Percentiles rank a stretch among this genome's conserved stretches.
phyloP scores from a whole-genome alignment of 2,888 invertebrate genomes.

The Bhutanitis thaidina region DNA sequence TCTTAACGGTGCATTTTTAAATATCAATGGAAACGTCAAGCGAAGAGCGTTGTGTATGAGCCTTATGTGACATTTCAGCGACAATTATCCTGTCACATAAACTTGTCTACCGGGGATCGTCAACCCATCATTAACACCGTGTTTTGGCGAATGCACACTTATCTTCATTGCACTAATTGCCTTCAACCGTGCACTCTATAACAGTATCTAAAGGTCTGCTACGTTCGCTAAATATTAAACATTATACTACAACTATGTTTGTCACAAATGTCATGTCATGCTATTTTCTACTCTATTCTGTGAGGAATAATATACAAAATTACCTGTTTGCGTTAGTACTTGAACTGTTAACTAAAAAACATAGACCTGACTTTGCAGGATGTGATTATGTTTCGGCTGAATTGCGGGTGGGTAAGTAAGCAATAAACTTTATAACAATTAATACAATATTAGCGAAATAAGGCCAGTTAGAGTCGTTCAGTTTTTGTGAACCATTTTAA shows the following conservation, averaged over 20 bases:
- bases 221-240: slow-evolving; percentile 29
- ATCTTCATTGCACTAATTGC: slow-evolving; percentile 31
- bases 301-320: neutral
- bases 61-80: slow-evolving; percentile 38
- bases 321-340: neutral
- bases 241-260: slow-evolving; percentile 12
- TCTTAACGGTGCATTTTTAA: no score
- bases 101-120: slow-evolving; percentile 33
- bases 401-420: neutral
- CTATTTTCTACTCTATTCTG: neutral
- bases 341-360: neutral
- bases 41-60: neutral
- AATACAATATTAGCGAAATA: neutral
- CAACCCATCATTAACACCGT: slow-evolving; percentile 30
- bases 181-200: slow-evolving; percentile 11
- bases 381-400: neutral
- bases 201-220: slow-evolving; percentile 17
- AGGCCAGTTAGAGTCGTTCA: neutral
- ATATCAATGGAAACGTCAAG: no score
- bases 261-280: neutral
- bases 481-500: neutral
- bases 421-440: neutral
- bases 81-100: slow-evolving; percentile 52
- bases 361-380: neutral
- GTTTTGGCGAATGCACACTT: slow-evolving; percentile 31